Percentiles rank a stretch among this genome's conserved stretches.
Evolutionary conservation across 2,888 invertebrate genomes (phyloP).

Genomic region (Conchocele bisecta): DNA sequence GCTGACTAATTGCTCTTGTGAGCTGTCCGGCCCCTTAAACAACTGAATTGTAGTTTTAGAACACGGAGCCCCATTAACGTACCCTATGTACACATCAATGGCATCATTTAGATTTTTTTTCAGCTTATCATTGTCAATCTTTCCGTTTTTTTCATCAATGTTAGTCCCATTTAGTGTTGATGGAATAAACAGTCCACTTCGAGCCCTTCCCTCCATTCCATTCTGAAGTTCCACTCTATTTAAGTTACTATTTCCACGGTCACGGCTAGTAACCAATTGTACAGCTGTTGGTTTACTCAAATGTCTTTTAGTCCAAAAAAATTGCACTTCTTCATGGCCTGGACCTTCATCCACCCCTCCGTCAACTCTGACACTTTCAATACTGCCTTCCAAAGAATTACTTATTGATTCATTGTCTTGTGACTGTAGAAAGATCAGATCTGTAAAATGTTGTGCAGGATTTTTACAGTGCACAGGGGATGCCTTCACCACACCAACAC

Average conservation of each 20-base stretch:
- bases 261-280: constrained; percentile 25
- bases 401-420: constrained; percentile 11
- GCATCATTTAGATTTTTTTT: constrained; percentile 17
- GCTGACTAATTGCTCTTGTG: constrained; percentile 14
- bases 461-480: too few species aligned
- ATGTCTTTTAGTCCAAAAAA: constrained; percentile 30
- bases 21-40: constrained; percentile 23
- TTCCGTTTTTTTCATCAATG: constrained; percentile 18
- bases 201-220: constrained; percentile 27
- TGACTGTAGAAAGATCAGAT: constrained; percentile 21
- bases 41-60: constrained; percentile 15
- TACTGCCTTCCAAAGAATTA: constrained; percentile 12
- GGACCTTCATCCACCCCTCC: constrained; percentile 27
- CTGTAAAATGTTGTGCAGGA: constrained; percentile 24
- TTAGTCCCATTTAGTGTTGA: constrained; percentile 22
- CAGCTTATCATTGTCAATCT: constrained; percentile 19
- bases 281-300: constrained; percentile 15
- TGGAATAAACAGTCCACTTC: constrained; percentile 29
- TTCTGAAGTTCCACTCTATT: constrained; percentile 24
- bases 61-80: constrained; percentile 18
- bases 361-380: constrained; percentile 24
- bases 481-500: too few species aligned
- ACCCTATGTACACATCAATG: constrained; percentile 8
- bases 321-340: constrained; percentile 25
- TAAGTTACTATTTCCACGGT: constrained; percentile 25